These are phyloP conservation scores for Lamellibrachia satsuma DNA, from an alignment of 2,888 invertebrate species.

Conservation along the genomic window DNA sequence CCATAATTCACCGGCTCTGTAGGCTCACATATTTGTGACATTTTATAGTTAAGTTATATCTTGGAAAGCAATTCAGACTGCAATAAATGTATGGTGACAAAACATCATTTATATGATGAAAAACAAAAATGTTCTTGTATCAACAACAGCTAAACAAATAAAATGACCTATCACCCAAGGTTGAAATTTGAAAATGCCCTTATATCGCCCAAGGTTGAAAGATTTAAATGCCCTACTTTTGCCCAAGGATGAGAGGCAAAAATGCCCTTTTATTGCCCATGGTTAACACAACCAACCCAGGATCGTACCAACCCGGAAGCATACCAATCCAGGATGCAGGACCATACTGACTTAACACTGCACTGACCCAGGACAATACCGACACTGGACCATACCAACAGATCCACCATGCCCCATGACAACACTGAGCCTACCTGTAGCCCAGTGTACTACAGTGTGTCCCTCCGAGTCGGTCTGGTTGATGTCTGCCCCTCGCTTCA, in stretches of 20 bases:
- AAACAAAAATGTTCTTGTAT: no score
- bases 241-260: no score
- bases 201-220: no score
- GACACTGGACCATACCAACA: background rate
- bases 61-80: background rate
- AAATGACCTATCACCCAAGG: no score
- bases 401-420: background rate
- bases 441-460: conserved; percentile 97
- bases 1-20: background rate
- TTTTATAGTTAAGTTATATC: background rate
- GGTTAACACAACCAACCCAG: background rate
- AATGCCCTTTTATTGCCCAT: no score
- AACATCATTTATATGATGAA: background rate
- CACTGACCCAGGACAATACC: background rate
- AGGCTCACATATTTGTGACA: no score
- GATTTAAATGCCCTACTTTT: no score
- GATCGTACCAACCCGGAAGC: background rate
- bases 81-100: background rate
- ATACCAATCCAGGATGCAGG: background rate
- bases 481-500: conserved; percentile 88
- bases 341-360: no score
- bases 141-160: no score
- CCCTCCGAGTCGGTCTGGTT: conserved; percentile 91
- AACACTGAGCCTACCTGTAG: conserved; percentile 80
- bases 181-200: no score